These are phyloP conservation scores for Pelobates cultripes DNA, from an alignment of 2,797 vertebrate species.

Conservation along the genomic window DNA sequence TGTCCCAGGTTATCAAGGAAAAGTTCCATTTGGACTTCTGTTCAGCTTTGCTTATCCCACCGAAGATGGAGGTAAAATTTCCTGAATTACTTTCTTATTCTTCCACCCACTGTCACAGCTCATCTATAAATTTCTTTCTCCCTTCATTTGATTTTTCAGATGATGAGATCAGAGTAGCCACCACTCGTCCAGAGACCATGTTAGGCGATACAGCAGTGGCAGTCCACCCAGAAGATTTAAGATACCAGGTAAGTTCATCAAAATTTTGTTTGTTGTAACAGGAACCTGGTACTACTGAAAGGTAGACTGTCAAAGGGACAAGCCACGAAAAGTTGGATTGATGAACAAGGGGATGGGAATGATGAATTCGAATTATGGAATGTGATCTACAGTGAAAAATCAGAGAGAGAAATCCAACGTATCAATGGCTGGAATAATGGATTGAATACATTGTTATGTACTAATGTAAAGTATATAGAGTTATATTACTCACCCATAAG, in stretches of 20 bases:
- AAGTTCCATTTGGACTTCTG: constrained; percentile 83
- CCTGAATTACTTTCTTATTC: background rate
- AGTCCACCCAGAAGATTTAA: constrained; percentile 80
- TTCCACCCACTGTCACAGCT: background rate
- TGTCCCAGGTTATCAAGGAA: constrained; percentile 77
- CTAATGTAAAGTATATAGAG: too few relatives aligned
- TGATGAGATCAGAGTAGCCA: constrained; percentile 79
- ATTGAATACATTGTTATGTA: too few relatives aligned
- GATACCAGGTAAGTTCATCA: constrained; percentile 72
- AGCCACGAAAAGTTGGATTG: too few relatives aligned
- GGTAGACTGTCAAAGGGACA: too few relatives aligned
- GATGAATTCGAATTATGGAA: too few relatives aligned
- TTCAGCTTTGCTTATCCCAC: constrained; percentile 77
- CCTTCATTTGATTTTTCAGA: constrained; percentile 63
- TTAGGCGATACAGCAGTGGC: constrained; percentile 87
- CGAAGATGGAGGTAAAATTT: constrained; percentile 22
- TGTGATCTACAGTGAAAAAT: too few relatives aligned
- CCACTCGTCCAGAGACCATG: constrained; percentile 89
- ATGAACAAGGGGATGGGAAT: too few relatives aligned
- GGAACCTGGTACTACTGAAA: too few relatives aligned
- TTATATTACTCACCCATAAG: too few relatives aligned
- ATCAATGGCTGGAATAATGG: too few relatives aligned
- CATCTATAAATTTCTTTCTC: background rate
- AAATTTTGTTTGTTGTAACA: too few relatives aligned
- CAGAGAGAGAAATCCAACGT: too few relatives aligned